Conservation (phyloP, 2,888 invertebrate species). For the Megaustenia siamemsis region DNA sequence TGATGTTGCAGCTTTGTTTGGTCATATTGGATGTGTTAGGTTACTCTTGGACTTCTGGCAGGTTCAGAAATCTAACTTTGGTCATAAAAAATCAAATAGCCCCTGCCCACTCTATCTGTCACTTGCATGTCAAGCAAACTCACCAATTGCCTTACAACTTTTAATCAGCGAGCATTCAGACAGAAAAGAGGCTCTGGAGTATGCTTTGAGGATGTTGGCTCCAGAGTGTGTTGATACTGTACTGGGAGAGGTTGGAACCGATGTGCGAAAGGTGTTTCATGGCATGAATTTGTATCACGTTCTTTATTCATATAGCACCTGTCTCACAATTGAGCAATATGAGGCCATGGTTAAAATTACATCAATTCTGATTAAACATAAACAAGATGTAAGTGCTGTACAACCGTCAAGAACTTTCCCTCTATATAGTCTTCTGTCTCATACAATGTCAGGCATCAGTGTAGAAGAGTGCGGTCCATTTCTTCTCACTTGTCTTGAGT, state of each 20-base stretch:
- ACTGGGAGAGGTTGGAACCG: conserved; percentile 60
- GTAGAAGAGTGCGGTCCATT: conserved; percentile 22
- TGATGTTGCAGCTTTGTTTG: conserved; percentile 70
- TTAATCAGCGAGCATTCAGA: conserved; percentile 64
- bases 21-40: conserved; percentile 67
- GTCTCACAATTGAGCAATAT: conserved; percentile 65
- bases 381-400: conserved; percentile 66
- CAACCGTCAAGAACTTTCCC: conserved; percentile 73
- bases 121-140: conserved; percentile 69
- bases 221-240: conserved; percentile 72
- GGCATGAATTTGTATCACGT: conserved; percentile 76
- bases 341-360: conserved; percentile 69
- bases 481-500: conserved; percentile 9
- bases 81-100: conserved; percentile 19
- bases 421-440: conserved; percentile 73
- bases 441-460: background rate
- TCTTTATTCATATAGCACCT: conserved; percentile 71
- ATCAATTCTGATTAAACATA: conserved; percentile 68
- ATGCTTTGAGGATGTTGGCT: conserved; percentile 68
- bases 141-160: conserved; percentile 67
- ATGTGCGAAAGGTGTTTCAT: conserved; percentile 64
- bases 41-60: conserved; percentile 67
- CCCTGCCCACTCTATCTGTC: conserved; percentile 60
- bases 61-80: conserved; percentile 54
- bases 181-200: conserved; percentile 67